These are phyloP conservation scores for Oryzias sinensis DNA, from an alignment of 2,797 vertebrate genomes.

Conservation along the genomic window DNA sequence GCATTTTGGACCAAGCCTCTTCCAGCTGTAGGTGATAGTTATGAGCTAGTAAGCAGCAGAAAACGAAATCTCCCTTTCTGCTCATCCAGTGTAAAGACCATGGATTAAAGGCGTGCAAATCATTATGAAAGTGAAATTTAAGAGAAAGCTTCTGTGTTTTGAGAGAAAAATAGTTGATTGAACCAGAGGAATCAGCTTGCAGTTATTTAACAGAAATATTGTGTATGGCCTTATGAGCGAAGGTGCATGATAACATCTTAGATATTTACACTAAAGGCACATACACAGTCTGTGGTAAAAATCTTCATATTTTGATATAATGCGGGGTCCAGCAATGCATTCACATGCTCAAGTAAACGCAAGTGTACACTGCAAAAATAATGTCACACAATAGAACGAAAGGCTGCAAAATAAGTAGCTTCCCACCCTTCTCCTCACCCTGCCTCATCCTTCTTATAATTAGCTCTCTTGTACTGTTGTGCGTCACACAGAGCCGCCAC, in stretches of 20 bases:
- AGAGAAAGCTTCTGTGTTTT: not conserved
- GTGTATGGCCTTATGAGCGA: conserved; percentile 72
- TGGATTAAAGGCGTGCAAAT: not conserved
- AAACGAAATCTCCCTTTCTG: too few relatives aligned
- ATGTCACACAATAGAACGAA: conserved; percentile 76
- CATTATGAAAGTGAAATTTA: too few relatives aligned
- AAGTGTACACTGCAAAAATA: conserved; percentile 74
- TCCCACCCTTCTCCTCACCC: conserved; percentile 73
- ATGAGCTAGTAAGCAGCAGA: too few relatives aligned
- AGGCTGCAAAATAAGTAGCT: conserved; percentile 73
- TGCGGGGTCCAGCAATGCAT: conserved; percentile 27
- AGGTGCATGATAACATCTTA: conserved; percentile 79
- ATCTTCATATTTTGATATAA: conserved; percentile 42
- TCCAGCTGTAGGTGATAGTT: too few relatives aligned
- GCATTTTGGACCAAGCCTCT: too few relatives aligned
- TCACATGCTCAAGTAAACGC: conserved; percentile 3
- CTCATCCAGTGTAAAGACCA: too few relatives aligned
- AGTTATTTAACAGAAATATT: conserved; percentile 70
- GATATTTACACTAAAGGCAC: conserved; percentile 66
- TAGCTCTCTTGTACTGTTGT: conserved; percentile 80
- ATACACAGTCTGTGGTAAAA: not conserved
- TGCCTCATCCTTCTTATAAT: conserved; percentile 78
- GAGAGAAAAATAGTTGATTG: conserved; percentile 61
- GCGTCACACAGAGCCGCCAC: conserved; percentile 64
- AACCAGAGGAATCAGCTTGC: conserved; percentile 57